Conservation (phyloP, 2,797 vertebrate species). For the Enteromius paludinosus region DNA sequence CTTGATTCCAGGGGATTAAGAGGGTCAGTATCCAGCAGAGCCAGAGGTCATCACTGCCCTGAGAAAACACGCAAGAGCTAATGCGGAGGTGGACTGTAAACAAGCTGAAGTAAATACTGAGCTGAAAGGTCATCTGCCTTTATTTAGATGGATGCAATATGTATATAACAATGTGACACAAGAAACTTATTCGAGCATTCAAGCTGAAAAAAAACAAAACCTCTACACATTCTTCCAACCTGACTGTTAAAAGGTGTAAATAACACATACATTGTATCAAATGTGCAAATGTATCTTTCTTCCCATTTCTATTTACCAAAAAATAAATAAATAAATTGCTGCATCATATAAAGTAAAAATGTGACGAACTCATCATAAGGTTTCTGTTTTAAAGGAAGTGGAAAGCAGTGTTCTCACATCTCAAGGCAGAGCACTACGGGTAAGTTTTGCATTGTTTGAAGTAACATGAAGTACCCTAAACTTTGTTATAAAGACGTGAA, state of each 20-base stretch:
- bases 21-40: conserved; percentile 18
- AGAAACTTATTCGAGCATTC: neutral
- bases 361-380: neutral
- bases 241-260: neutral
- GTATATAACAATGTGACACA: neutral
- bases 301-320: neutral
- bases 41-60: conserved; percentile 21
- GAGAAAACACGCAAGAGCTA: conserved; percentile 27
- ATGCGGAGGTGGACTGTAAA: neutral
- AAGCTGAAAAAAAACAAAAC: neutral
- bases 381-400: neutral
- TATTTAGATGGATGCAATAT: conserved; percentile 10
- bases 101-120: neutral
- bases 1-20: neutral
- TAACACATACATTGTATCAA: neutral
- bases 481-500: neutral
- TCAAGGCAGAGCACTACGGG: neutral
- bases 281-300: neutral
- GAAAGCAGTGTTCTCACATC: neutral
- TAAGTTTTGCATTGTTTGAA: neutral
- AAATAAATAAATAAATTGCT: neutral
- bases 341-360: neutral
- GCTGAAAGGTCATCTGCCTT: neutral
- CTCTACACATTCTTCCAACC: neutral
- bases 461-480: neutral